Base-by-base conservation (phyloP, 2,888 invertebrate species). In the Habroteleia sp. region DNA sequence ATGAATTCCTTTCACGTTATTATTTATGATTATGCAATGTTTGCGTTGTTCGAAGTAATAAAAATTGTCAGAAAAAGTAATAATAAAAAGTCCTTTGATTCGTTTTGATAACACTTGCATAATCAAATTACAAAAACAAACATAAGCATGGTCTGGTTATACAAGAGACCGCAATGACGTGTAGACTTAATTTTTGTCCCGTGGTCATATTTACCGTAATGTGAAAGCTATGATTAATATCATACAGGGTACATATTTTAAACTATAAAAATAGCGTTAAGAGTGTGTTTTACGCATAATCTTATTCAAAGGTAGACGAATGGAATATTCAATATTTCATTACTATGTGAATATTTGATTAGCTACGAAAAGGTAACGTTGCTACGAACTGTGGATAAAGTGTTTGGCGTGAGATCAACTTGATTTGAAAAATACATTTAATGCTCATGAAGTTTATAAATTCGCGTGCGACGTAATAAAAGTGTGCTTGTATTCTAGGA, bases 211-310 rank as follows among this genome's bases (percentile, higher is more conserved):
- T 54, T 46, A 56, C 52, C 63, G 62, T 33, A 39, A 48, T 56
- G 72, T 54, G 63, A 63, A 72, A 72, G 72, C 72, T 39, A 42
- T 69, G 54, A 56, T 72, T 72, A 72, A 72, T 71, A 60, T 35
- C 44, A 10, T 1, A n/a, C 52, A 11, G 13, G 20, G 41, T 68
- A 58, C 8, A 58, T 68, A 58, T 52, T 69, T 69, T 27, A 52
- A 14, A 14, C 50, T 27, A 17, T 60, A 60, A 50, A 50, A 50
- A 69, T 42, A 50, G n/a, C 17, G 27, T 37, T 16, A 48, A 48
- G 16, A 46, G 41, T 48, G 35, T 52, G 31, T 31, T 60, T 68
- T 48, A 33, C 42, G 17, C 17, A 50, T 58, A 50, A 48, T 48
- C 60, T 35, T 62, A 71, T 60, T 29, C 42, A 50, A 35, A 16